Percentiles rank a stretch among this genome's conserved stretches.
Evolutionary conservation across 2,113 vertebrate genomes (phyloP).

Genomic region (Tupaia chinensis): DNA sequence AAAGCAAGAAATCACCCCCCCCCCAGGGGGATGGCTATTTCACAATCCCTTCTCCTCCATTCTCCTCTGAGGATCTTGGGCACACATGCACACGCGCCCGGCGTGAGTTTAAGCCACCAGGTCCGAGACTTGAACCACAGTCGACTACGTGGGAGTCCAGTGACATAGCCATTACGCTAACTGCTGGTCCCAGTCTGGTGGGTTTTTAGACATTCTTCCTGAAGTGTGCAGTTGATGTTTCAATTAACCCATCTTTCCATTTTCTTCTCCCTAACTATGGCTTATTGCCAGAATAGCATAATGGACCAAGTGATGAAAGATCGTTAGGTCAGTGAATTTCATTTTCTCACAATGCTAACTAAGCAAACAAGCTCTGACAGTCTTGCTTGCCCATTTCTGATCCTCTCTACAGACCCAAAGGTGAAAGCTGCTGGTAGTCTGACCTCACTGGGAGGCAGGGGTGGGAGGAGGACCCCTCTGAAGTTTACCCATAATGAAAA

Average conservation of each 20-base stretch:
- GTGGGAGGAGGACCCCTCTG: not conserved
- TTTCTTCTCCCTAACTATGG: not conserved
- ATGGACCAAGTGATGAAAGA: not conserved
- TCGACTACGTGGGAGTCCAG: too few species aligned
- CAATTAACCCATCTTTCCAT: not conserved
- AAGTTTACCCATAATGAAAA: not conserved
- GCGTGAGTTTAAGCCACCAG: too few species aligned
- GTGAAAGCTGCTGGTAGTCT: not conserved
- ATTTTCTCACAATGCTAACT: not conserved
- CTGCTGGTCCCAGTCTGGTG: not conserved
- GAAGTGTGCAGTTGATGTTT: not conserved
- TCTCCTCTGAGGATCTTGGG: too few species aligned
- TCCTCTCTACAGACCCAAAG: not conserved
- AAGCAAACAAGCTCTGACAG: not conserved
- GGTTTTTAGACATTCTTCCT: constrained; percentile 21
- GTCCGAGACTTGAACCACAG: too few species aligned
- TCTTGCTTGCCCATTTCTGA: not conserved
- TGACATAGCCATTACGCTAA: too few species aligned
- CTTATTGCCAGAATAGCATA: not conserved
- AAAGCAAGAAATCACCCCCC: too few species aligned
- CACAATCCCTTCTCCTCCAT: too few species aligned
- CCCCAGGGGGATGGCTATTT: too few species aligned
- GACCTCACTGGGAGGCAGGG: not conserved
- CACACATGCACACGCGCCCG: too few species aligned
- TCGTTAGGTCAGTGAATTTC: not conserved